phyloP scores from a whole-genome alignment of 1,140 invertebrate genomes.

The Triops cancriformis region DNA sequence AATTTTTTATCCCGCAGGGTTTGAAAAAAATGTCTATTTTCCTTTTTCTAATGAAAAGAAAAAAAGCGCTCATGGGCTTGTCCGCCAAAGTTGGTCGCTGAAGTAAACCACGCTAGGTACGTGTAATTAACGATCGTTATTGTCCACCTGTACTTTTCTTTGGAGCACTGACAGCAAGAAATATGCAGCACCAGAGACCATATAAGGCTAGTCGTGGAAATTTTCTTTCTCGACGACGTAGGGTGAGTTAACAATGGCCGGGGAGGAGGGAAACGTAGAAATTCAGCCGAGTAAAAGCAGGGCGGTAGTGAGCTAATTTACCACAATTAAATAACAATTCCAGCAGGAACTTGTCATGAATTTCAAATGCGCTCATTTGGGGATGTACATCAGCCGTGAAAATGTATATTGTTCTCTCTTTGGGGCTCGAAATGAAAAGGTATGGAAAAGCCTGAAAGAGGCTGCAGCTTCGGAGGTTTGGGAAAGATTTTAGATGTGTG shows the following conservation, averaged over 20 bases:
- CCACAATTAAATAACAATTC: conserved; percentile 1
- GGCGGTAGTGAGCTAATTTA: not conserved
- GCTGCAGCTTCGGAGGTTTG: no score
- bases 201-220: not conserved
- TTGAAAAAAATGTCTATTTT: no score
- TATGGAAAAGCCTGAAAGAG: no score
- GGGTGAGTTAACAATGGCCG: not conserved
- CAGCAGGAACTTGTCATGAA: not conserved
- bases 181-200: not conserved
- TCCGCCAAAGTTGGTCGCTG: not conserved
- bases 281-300: not conserved
- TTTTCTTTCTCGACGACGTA: not conserved
- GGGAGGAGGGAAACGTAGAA: not conserved
- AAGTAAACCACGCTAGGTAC: not conserved
- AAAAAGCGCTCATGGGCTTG: not conserved
- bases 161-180: not conserved
- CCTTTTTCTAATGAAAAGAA: no score
- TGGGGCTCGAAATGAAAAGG: no score
- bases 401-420: no score
- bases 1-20: no score
- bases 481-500: no score
- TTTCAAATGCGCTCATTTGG: not conserved
- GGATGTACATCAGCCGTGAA: no score
- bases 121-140: not conserved
- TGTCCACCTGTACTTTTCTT: not conserved